Evolutionary conservation across 2,113 vertebrate species (phyloP), one percentile per base, ranked within the genome.

Genomic region (Ameiurus melas): DNA sequence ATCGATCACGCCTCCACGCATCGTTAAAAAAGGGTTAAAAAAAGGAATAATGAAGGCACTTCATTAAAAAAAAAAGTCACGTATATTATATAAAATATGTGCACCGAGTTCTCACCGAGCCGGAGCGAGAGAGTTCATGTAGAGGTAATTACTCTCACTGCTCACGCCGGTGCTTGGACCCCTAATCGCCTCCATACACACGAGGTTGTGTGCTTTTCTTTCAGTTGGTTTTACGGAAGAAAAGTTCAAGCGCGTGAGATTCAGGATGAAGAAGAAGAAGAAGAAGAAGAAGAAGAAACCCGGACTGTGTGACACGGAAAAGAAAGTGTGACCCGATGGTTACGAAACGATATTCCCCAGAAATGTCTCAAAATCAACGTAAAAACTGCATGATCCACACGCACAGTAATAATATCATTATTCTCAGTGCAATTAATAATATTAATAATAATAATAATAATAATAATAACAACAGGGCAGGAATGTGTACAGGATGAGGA

Each of bases 331-430:
- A 36, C 30, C 27, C 20, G 39, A 43, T 70, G 22, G 83, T 19
- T 16, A 47, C 7, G 53, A 39, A 57, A 85, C 85, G 78, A 64
- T 51, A 87, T 30, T 30, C 71, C 89, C 43, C 27, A 87, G 78
- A 88, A 78, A 87, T 39, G 47, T 39, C 22, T 30, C 62, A 89
- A 77, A 51, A 51, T 14, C 2, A 58, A 83, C 25, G 89, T 10
- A 86, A 84, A 66, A 81, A 71, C 57, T 89, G 93, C 94, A 91
- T 89, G 94, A 90, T 95, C 94, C 92, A 95, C 94, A 91, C 1
- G 94, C 93, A 88, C 85, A 77, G 58, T 6, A 43, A 86, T 0
- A 43, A 86, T 0, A 43, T 64, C 0, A 17, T 20, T n/a, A 91
- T 77, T 60, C 88, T 12, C 90, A 89, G 90, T 91, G 92, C 53